phyloP scores from a whole-genome alignment of 2,888 invertebrate genomes.

The Cremastobaeus sp. region DNA sequence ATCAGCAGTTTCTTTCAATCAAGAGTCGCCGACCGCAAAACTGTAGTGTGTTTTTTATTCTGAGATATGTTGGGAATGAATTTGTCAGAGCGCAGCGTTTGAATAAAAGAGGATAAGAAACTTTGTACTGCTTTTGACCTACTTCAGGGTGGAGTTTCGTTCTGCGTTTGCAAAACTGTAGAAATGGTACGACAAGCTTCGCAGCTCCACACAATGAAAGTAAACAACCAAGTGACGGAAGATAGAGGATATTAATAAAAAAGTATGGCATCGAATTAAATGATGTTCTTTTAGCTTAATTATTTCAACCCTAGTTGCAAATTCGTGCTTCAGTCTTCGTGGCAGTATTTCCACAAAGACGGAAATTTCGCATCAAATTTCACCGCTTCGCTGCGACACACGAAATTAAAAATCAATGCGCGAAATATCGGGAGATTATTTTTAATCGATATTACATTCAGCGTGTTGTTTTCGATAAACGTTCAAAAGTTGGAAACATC shows the following conservation, averaged over 20 bases:
- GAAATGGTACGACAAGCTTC: constrained; percentile 26
- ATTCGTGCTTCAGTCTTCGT: no score
- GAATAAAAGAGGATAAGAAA: constrained; percentile 57
- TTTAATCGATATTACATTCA: constrained; percentile 27
- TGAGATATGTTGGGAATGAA: constrained; percentile 38
- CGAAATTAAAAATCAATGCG: no score
- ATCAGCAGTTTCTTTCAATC: constrained; percentile 3
- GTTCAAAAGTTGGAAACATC: constrained; percentile 24
- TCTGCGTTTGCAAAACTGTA: constrained; percentile 42
- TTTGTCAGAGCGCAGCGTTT: constrained; percentile 40
- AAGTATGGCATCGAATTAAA: constrained; percentile 28
- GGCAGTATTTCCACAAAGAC: not conserved
- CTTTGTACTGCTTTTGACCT: constrained; percentile 47
- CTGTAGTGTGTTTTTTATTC: constrained; percentile 7
- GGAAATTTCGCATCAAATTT: constrained; percentile 4
- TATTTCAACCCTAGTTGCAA: no score
- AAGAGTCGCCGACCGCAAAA: constrained; percentile 27
- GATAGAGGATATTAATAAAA: constrained; percentile 36
- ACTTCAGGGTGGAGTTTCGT: constrained; percentile 44
- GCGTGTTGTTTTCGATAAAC: constrained; percentile 16
- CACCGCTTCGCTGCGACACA: no score
- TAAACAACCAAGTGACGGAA: constrained; percentile 38
- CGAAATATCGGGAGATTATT: constrained; percentile 22
- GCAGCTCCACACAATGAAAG: constrained; percentile 23
- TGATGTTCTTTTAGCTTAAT: not conserved